phyloP scores from a whole-genome alignment of 2,888 invertebrate genomes.

The Hemicrepidius hirtus region DNA sequence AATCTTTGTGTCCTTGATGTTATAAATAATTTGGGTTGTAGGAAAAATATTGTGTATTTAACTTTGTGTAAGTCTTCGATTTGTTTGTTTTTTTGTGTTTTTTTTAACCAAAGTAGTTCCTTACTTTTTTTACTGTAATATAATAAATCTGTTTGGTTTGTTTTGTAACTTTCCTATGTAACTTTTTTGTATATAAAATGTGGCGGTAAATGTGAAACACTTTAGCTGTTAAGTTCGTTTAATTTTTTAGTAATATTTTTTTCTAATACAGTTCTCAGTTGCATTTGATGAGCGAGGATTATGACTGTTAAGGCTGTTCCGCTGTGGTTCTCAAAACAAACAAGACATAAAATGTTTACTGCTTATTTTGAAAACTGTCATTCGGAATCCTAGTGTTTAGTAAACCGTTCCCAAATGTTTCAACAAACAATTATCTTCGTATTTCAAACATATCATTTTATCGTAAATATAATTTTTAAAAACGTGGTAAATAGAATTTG shows the following conservation, averaged over 20 bases:
- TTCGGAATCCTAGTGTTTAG: constrained; percentile 71
- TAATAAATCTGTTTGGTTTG: too few species aligned
- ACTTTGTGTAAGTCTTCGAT: too few species aligned
- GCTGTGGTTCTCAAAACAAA: constrained; percentile 66
- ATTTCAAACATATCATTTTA: constrained; percentile 65
- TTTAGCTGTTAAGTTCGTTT: neutral
- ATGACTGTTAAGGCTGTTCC: constrained; percentile 62
- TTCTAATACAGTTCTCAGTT: neutral
- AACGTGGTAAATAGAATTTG: constrained; percentile 37
- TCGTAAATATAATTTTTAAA: constrained; percentile 66
- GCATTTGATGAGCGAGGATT: constrained; percentile 53
- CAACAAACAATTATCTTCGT: constrained; percentile 69
- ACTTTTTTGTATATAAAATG: too few species aligned
- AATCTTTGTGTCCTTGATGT: too few species aligned
- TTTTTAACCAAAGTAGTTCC: too few species aligned
- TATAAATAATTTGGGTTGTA: too few species aligned
- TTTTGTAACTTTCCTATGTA: too few species aligned
- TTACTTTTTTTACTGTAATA: too few species aligned
- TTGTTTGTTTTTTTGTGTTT: too few species aligned
- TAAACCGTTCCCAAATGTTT: constrained; percentile 65
- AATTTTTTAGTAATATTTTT: neutral
- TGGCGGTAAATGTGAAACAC: too few species aligned
- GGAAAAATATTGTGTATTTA: too few species aligned
- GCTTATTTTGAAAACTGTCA: constrained; percentile 72
- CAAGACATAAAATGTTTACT: constrained; percentile 68